phyloP scores from a whole-genome alignment of 2,113 vertebrate genomes.

The Solea solea region DNA sequence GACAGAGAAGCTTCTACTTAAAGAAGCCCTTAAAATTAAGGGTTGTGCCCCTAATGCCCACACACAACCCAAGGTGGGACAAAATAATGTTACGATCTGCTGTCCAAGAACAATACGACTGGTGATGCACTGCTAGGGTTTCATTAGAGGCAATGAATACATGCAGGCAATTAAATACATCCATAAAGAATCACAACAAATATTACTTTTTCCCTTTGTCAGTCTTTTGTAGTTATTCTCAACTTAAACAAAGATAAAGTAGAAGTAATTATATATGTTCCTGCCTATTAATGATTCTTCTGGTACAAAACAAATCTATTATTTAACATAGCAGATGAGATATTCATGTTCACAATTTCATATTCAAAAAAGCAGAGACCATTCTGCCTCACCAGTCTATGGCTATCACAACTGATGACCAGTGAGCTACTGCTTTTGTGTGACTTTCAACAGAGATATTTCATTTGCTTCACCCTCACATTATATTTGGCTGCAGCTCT shows the following conservation, averaged over 20 bases:
- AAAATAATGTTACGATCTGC: no score
- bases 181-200: background rate
- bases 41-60: no score
- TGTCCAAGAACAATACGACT: background rate
- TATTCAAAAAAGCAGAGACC: background rate
- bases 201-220: background rate
- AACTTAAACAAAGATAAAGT: slow-evolving; percentile 8
- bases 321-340: slow-evolving; percentile 36
- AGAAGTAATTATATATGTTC: background rate
- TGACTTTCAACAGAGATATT: slow-evolving; percentile 45
- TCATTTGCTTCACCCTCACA: slow-evolving; percentile 39
- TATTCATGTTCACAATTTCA: background rate
- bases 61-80: no score
- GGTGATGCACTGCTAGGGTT: slow-evolving; percentile 22
- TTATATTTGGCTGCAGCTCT: slow-evolving; percentile 26
- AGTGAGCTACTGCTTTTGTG: slow-evolving; percentile 18
- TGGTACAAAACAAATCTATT: slow-evolving; percentile 33
- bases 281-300: slow-evolving; percentile 29
- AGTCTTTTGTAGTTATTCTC: slow-evolving; percentile 9
- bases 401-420: slow-evolving; percentile 26
- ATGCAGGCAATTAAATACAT: slow-evolving; percentile 1
- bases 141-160: slow-evolving; percentile 11
- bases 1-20: no score
- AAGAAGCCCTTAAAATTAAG: no score
- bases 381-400: background rate